Conservation (phyloP, 1,140 invertebrate genomes). For the Probaryconus sp. region DNA sequence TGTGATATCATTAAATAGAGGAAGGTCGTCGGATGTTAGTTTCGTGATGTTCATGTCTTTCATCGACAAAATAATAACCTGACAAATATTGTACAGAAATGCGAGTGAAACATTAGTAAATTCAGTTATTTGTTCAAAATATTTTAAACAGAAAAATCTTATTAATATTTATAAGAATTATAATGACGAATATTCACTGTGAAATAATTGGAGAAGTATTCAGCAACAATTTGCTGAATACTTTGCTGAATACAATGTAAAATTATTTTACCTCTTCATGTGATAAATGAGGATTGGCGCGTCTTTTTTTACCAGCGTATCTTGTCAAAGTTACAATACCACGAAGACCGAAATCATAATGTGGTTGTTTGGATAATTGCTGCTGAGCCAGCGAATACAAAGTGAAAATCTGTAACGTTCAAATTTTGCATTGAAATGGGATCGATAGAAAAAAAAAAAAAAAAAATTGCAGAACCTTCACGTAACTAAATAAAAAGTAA, state of each 20-base stretch:
- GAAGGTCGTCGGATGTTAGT: conserved; percentile 88
- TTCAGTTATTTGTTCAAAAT: no score
- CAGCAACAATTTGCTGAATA: no score
- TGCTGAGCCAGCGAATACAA: conserved; percentile 85
- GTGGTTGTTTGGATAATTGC: conserved; percentile 87
- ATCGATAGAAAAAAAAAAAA: no score
- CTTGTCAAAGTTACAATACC: conserved; percentile 90
- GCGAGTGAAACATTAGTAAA: no score
- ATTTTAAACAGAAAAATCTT: no score
- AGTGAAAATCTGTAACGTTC: conserved; percentile 81
- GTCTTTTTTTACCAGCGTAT: conserved; percentile 88
- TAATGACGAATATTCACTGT: no score
- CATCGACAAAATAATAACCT: conserved; percentile 89
- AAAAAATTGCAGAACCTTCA: no score
- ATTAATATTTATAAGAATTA: no score
- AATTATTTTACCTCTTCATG: conserved; percentile 84
- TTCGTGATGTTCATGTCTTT: conserved; percentile 93
- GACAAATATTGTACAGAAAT: conserved; percentile 13
- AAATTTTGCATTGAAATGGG: conserved; percentile 5
- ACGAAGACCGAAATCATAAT: conserved; percentile 92
- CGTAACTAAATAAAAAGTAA: no score
- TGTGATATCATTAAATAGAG: conserved; percentile 90
- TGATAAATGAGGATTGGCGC: conserved; percentile 83
- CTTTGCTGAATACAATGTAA: no score
- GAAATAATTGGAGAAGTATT: no score